Conservation (phyloP, 2,797 vertebrate species). For the Hydrophis major region DNA sequence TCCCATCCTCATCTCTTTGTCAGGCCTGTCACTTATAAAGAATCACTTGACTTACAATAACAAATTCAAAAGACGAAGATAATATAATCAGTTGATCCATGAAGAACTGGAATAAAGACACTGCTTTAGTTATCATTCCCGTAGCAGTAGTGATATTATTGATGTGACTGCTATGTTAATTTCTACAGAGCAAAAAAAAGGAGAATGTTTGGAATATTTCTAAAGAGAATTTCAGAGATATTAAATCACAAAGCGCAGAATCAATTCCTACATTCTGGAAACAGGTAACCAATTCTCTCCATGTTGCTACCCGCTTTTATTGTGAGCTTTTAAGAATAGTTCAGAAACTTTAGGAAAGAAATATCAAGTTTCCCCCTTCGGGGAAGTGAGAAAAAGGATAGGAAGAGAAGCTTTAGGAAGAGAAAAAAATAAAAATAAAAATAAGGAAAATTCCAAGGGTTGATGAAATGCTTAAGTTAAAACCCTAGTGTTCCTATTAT, state of each 20-base stretch:
- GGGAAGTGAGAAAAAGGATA: not conserved
- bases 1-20: conserved; percentile 92
- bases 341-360: conserved; percentile 49
- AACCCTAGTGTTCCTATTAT: conserved; percentile 35
- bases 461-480: conserved; percentile 48
- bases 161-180: conserved; percentile 95
- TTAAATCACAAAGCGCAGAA: conserved; percentile 80
- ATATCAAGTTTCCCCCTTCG: not conserved
- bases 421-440: conserved; percentile 1
- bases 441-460: conserved; percentile 49
- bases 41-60: conserved; percentile 99
- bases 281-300: conserved; percentile 80
- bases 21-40: conserved; percentile 95
- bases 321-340: conserved; percentile 39
- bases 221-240: conserved; percentile 87
- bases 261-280: conserved; percentile 85
- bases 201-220: conserved; percentile 85
- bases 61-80: conserved; percentile 95
- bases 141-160: conserved; percentile 94
- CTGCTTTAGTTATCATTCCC: conserved; percentile 91
- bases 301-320: conserved; percentile 48
- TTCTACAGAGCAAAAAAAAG: conserved; percentile 71
- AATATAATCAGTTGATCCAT: conserved; percentile 94
- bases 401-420: not conserved
- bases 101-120: conserved; percentile 93